A percentile compares a stretch with the other conserved stretches of the same genome.
These are phyloP conservation scores for Catocala sponsa DNA, from an alignment of 2,888 invertebrate species.

Conservation along the genomic window DNA sequence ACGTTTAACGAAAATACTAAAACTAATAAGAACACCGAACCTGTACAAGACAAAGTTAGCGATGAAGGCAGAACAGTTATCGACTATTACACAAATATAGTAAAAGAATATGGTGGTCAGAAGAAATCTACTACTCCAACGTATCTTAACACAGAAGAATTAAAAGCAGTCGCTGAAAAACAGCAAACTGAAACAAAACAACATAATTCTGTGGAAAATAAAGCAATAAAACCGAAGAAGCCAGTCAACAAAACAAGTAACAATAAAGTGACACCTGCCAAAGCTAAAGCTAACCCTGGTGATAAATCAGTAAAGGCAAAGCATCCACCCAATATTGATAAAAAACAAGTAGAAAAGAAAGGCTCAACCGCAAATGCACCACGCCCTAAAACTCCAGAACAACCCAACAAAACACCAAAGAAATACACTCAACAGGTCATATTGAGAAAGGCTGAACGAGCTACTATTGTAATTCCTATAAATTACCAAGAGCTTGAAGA, in stretches of 20 bases:
- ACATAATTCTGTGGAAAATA: slow-evolving; percentile 51
- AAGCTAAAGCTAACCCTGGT: slow-evolving; percentile 56
- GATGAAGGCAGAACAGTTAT: slow-evolving; percentile 92
- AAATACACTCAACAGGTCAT: slow-evolving; percentile 69
- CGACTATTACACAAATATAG: slow-evolving; percentile 94
- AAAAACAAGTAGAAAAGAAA: slow-evolving; percentile 47
- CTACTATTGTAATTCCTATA: slow-evolving; percentile 82
- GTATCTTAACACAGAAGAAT: slow-evolving; percentile 89
- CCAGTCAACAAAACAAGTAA: slow-evolving; percentile 53
- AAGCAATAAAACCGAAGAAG: slow-evolving; percentile 58
- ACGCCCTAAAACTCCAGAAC: slow-evolving; percentile 41
- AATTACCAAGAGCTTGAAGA: slow-evolving; percentile 88
- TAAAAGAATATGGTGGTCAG: slow-evolving; percentile 90
- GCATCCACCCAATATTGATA: slow-evolving; percentile 43
- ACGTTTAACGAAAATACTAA: slow-evolving; percentile 49
- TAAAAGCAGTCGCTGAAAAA: slow-evolving; percentile 88
- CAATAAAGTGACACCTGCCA: slow-evolving; percentile 45
- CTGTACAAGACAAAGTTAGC: slow-evolving; percentile 74
- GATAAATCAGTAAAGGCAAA: slow-evolving; percentile 53
- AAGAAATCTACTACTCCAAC: slow-evolving; percentile 83
- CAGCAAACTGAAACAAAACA: slow-evolving; percentile 72
- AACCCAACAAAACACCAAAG: slow-evolving; percentile 55
- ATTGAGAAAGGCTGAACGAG: slow-evolving; percentile 78
- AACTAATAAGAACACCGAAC: slow-evolving; percentile 58
- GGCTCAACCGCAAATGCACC: slow-evolving; percentile 28